phyloP scores from a whole-genome alignment of 1,140 invertebrate species.

The Scaptodrosophila lebanonensis region DNA sequence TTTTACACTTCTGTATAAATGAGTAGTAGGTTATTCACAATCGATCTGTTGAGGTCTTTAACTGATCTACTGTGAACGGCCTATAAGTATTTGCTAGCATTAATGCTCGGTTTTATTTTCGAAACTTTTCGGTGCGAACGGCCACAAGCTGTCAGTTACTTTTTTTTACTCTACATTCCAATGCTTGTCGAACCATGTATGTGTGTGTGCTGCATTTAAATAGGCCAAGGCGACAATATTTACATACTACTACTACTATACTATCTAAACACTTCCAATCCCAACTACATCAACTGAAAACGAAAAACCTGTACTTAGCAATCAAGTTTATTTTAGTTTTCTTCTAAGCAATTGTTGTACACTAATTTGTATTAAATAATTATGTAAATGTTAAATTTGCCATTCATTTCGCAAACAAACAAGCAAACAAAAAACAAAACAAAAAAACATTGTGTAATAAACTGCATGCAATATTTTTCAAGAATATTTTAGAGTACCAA shows the following conservation, averaged over 20 bases:
- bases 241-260: neutral
- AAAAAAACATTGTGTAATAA: constrained; percentile 31
- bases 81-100: constrained; percentile 72
- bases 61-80: too few species aligned
- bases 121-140: neutral
- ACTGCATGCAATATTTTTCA: constrained; percentile 56
- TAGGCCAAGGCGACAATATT: constrained; percentile 16
- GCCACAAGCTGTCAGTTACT: constrained; percentile 19
- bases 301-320: constrained; percentile 19
- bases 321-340: constrained; percentile 2
- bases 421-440: too few species aligned
- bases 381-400: constrained; percentile 30
- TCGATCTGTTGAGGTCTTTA: too few species aligned
- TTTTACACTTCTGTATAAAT: too few species aligned
- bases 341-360: constrained; percentile 10
- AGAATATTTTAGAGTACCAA: too few species aligned
- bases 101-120: constrained; percentile 36
- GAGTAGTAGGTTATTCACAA: too few species aligned
- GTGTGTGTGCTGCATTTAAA: constrained; percentile 43
- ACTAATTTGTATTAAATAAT: constrained; percentile 4
- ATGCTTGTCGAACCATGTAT: constrained; percentile 44
- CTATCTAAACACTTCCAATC: constrained; percentile 2
- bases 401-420: constrained; percentile 27
- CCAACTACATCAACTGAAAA: constrained; percentile 15
- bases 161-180: constrained; percentile 43